Conservation (phyloP, 2,113 vertebrate species). For the chimpanzee (Pan troglodytes) region NHGRI_mPanTro3-v2.1_pri NC_072416.2:45044501-45045000, state of each 20-base stretch:
- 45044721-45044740: not conserved
- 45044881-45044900: not conserved
- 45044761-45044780: not conserved
- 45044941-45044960: not conserved
- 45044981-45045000: not conserved
- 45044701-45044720: not conserved
- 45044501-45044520: not conserved
- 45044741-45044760: conserved; percentile 1
- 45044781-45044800: not conserved
- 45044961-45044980: not conserved
- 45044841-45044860: not conserved
- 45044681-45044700: conserved; percentile 24
- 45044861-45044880: not conserved
- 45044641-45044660: conserved; percentile 18
- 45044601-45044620: not conserved
- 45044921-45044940: not conserved
- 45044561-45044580: not conserved
- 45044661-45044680: not conserved
- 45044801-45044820: not conserved
- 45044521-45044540: not conserved
- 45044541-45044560: conserved; percentile 18
- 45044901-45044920: not conserved
- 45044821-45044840: not conserved
- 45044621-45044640: not conserved
- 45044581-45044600: not conserved